These are phyloP conservation scores for Molanna angustata DNA, from an alignment of 2,888 invertebrate genomes.

Conservation along the genomic window DNA sequence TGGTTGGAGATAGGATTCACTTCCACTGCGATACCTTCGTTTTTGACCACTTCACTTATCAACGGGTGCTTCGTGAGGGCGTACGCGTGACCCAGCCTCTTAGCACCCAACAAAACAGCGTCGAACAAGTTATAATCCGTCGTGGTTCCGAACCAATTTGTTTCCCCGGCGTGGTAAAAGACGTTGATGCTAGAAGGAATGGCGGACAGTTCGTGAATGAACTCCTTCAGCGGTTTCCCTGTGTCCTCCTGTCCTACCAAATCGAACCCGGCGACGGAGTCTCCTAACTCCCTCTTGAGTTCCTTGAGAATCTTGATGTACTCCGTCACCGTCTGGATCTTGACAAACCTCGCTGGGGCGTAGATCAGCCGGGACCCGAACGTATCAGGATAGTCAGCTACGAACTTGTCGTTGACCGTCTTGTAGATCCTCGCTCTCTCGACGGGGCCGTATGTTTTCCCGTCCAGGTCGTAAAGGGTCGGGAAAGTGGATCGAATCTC, in stretches of 20 bases:
- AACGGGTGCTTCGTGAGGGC: constrained; percentile 71
- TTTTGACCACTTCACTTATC: constrained; percentile 55
- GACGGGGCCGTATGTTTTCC: constrained; percentile 51
- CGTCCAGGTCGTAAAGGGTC: constrained; percentile 64
- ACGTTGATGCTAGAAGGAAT: constrained; percentile 56
- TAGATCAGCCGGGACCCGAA: constrained; percentile 68
- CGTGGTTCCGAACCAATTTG: constrained; percentile 65
- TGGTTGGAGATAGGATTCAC: constrained; percentile 79
- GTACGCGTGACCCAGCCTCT: constrained; percentile 77
- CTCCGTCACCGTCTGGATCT: constrained; percentile 40
- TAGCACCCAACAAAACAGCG: constrained; percentile 70
- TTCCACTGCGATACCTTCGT: constrained; percentile 67
- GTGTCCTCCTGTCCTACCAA: constrained; percentile 77
- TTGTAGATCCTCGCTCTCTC: constrained; percentile 60
- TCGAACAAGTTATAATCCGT: constrained; percentile 75
- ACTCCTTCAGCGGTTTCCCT: constrained; percentile 62
- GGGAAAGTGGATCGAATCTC: constrained; percentile 67
- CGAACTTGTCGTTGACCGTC: constrained; percentile 56
- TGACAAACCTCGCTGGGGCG: constrained; percentile 57
- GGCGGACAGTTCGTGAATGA: constrained; percentile 54
- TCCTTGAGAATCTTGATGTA: constrained; percentile 46
- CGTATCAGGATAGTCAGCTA: constrained; percentile 60
- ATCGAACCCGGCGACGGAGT: constrained; percentile 74
- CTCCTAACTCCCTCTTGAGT: constrained; percentile 55
- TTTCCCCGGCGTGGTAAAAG: constrained; percentile 82